A percentile compares a stretch with the other conserved stretches of the same genome.
Conservation (phyloP, 2,797 vertebrate genomes). For the Syndactyla subalaris region DNA sequence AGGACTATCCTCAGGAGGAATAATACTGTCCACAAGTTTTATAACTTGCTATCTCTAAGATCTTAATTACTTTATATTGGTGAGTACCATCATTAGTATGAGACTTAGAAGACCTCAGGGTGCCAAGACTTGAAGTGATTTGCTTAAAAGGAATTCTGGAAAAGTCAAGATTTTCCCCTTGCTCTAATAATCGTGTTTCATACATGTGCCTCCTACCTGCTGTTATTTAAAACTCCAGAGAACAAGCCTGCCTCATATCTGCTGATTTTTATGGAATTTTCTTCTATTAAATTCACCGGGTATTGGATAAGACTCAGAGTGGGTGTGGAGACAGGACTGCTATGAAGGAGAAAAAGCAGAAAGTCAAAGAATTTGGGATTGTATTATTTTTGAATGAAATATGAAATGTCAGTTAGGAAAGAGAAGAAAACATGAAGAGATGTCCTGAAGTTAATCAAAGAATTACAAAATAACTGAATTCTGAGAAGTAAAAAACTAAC, state of each 20-base stretch:
- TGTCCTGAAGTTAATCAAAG: not conserved
- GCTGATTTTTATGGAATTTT: not conserved
- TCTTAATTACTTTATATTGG: not conserved
- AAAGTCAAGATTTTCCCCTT: not conserved
- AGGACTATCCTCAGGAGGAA: not conserved
- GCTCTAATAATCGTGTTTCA: not conserved
- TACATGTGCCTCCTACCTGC: not conserved
- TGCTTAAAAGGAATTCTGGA: not conserved
- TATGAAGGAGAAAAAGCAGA: constrained; percentile 8
- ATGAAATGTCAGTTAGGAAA: not conserved
- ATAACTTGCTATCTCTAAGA: not conserved
- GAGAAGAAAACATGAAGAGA: not conserved
- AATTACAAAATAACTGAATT: not conserved
- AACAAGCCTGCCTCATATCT: not conserved
- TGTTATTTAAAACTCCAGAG: not conserved
- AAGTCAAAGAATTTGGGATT: constrained; percentile 1
- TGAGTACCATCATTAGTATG: not conserved
- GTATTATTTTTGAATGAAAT: constrained; percentile 21
- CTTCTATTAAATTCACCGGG: not conserved
- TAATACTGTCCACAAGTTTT: not conserved
- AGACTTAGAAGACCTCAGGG: not conserved
- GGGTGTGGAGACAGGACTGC: not conserved
- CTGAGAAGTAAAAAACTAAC: not conserved
- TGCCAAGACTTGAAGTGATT: not conserved
- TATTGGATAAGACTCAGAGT: not conserved